These are phyloP conservation scores for Gobio gobio DNA, from an alignment of 2,113 vertebrate genomes.

Conservation along the genomic window DNA sequence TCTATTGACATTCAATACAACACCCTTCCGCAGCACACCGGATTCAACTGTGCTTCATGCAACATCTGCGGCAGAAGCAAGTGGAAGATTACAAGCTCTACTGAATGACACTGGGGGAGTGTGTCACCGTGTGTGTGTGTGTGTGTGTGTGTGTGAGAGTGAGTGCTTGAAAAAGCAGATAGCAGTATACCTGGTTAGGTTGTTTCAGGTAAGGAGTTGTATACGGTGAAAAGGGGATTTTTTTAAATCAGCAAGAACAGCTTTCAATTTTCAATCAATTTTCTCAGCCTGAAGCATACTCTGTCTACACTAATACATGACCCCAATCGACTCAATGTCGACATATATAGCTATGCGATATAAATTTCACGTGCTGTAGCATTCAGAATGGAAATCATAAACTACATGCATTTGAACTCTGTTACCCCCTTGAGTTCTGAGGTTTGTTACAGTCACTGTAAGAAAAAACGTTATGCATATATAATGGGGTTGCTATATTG, in stretches of 20 bases:
- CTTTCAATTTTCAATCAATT: too few relatives aligned
- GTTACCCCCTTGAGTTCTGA: background rate
- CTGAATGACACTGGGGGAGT: background rate
- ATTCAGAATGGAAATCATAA: background rate
- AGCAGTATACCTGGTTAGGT: background rate
- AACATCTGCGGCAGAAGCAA: slow-evolving; percentile 11
- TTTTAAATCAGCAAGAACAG: too few relatives aligned
- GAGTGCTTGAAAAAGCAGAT: background rate
- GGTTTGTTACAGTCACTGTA: background rate
- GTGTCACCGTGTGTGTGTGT: background rate
- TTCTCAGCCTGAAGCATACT: too few relatives aligned
- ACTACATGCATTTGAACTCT: background rate
- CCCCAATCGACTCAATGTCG: background rate
- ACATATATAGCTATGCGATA: background rate
- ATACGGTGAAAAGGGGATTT: background rate
- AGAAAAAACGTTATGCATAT: background rate
- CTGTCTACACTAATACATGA: background rate
- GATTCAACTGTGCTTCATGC: background rate
- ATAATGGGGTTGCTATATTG: background rate
- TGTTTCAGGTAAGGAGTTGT: background rate
- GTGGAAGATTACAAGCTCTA: slow-evolving; percentile 19
- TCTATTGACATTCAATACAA: slow-evolving; percentile 30
- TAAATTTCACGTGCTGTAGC: background rate
- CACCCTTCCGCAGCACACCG: background rate
- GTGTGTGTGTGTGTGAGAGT: background rate